phyloP scores from a whole-genome alignment of 2,113 vertebrate genomes.

The Holacanthus passer region DNA sequence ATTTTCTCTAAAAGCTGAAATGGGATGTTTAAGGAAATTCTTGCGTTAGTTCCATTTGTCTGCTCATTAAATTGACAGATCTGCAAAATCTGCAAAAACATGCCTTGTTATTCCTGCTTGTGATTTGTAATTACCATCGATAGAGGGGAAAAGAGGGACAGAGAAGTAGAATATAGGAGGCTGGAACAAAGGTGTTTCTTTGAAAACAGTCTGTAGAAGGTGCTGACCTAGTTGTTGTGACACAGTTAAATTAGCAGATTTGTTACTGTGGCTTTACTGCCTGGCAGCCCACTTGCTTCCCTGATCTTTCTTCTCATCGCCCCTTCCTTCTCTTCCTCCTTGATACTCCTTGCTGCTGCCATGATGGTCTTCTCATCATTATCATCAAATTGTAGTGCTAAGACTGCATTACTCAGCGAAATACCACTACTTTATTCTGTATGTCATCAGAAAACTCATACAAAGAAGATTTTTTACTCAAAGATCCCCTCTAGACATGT shows the following conservation, averaged over 20 bases:
- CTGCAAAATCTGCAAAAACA: not conserved
- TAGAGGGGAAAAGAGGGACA: not conserved
- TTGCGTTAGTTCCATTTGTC: not conserved
- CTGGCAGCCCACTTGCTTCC: slow-evolving; percentile 13
- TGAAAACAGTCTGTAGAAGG: slow-evolving; percentile 23
- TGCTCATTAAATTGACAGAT: slow-evolving; percentile 1
- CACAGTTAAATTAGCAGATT: slow-evolving; percentile 45
- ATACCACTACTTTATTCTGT: not conserved
- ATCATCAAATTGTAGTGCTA: not conserved
- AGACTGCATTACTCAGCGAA: not conserved
- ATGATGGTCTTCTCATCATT: not conserved
- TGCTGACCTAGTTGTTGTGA: slow-evolving; percentile 51
- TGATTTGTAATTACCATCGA: not conserved
- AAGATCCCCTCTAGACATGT: not conserved
- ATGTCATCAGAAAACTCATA: not conserved
- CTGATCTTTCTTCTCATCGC: slow-evolving; percentile 7
- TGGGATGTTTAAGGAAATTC: not conserved
- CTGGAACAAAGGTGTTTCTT: slow-evolving; percentile 26
- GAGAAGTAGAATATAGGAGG: not conserved
- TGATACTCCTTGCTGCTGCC: not conserved
- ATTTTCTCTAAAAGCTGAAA: not conserved
- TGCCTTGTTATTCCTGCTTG: not conserved
- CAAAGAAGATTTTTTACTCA: not conserved
- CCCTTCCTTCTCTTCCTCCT: not conserved
- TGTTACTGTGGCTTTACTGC: slow-evolving; percentile 21